Evolutionary conservation across 53 echinoderm and acorn worm species (phyloP), one percentile per base, ranked within the genome.

Genomic region (Temnopleurus reevesii): DNA sequence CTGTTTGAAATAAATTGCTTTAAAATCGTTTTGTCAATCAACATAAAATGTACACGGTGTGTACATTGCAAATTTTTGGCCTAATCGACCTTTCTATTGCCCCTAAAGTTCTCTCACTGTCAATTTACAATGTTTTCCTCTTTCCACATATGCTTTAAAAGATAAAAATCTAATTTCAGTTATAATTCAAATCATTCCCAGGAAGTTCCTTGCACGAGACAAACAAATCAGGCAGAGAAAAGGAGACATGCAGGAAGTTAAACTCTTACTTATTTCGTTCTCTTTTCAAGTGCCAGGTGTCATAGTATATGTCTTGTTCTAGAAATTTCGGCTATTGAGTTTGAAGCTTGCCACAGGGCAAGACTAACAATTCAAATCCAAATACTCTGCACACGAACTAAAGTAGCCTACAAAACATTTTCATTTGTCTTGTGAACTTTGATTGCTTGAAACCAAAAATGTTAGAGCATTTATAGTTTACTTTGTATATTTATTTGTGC

Each of bases 141-240:
- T n/a, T 66, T 38, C 38, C 1, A 66, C 35, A 66, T 66, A 38
- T 66, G 66, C 41, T 19, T 38, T n/a, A n/a, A 36, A 38, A 66
- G 66, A 66, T 66, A 66, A 66, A 61, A 66, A 38, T 38, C 38
- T 66, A 38, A 66, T n/a, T 19, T 66, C 5, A 17, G 49, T 46
- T 77, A 27, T n/a, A 12, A 47, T 77, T 21, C 29, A 1, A 77
- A 46, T 77, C 12, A 1, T 45, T 26, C 46, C 27, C 79, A 47
- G 79, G 79, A 77, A 77, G 79, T 49, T 77, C 27, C 27, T 77
- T 77, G 46, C 49, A 49, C 28, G 79, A 15, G 18, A 12, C 36
- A 77, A 77, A 49, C 79, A 77, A 38, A 77, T 77, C 79, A 46
- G 49, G 26, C 79, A 8, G 47, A 18, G 34, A 54, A 81, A 82